These are phyloP conservation scores for Axis porcinus DNA, from an alignment of 2,113 vertebrate species.

Conservation along the genomic window DNA sequence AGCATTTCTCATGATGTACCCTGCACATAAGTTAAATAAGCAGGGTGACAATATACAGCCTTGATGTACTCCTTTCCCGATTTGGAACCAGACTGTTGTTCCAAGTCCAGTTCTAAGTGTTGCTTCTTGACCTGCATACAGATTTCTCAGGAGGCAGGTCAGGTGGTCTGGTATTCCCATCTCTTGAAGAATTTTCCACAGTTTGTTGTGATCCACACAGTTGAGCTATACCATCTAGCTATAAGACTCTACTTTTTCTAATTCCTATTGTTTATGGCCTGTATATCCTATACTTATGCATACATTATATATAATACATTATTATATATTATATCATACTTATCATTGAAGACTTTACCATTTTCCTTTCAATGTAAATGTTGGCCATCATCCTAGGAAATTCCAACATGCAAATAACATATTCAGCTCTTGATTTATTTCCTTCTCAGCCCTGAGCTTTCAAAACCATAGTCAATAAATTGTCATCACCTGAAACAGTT, in stretches of 20 bases:
- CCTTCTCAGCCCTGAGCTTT: neutral
- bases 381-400: neutral
- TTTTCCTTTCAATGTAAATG: neutral
- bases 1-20: neutral
- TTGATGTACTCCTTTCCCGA: neutral
- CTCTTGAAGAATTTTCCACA: neutral
- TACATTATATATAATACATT: neutral
- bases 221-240: neutral
- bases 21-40: neutral
- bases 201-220: neutral
- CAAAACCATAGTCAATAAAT: neutral
- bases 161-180: neutral
- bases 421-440: neutral
- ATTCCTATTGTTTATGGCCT: neutral
- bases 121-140: neutral
- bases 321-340: neutral
- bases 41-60: neutral
- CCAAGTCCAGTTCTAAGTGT: neutral
- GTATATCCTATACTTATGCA: no score
- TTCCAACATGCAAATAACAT: neutral
- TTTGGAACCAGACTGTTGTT: neutral
- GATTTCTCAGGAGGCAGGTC: neutral
- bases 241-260: neutral
- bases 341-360: neutral
- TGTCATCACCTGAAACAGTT: neutral